phyloP scores from a whole-genome alignment of 1,140 invertebrate genomes.

The Penaeus indicus region DNA sequence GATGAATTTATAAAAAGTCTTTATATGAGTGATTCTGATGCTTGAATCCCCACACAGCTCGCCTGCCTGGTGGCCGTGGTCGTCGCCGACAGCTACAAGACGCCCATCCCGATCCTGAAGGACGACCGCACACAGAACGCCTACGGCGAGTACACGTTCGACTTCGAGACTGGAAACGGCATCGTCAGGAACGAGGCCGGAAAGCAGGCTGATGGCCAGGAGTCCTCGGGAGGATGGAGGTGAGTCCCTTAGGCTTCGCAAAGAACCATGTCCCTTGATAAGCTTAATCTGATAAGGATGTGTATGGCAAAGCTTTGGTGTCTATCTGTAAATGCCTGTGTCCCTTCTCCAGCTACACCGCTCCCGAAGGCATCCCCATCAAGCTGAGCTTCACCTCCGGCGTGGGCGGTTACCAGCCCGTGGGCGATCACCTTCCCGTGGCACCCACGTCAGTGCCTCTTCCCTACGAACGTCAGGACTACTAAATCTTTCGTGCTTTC shows the following conservation, averaged over 20 bases:
- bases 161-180: conserved; percentile 23
- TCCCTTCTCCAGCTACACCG: conserved; percentile 10
- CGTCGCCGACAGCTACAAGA: not conserved
- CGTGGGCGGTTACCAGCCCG: not conserved
- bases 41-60: not conserved
- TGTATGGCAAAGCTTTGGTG: not conserved
- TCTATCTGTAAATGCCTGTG: not conserved
- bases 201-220: conserved; percentile 1
- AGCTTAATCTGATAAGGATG: too few species aligned
- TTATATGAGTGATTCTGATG: too few species aligned
- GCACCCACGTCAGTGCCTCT: not conserved
- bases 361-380: not conserved
- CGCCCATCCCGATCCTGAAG: conserved; percentile 24
- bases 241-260: not conserved
- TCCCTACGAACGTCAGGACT: not conserved
- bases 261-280: too few species aligned
- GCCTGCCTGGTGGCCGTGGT: conserved; percentile 15
- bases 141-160: conserved; percentile 24
- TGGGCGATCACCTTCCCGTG: not conserved
- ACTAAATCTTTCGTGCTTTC: too few species aligned
- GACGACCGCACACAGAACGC: conserved; percentile 18
- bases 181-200: not conserved
- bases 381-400: not conserved
- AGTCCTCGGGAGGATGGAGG: not conserved
- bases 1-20: too few species aligned